Conservation (phyloP, 2,113 vertebrate genomes). For the Larimichthys crocea region DNA sequence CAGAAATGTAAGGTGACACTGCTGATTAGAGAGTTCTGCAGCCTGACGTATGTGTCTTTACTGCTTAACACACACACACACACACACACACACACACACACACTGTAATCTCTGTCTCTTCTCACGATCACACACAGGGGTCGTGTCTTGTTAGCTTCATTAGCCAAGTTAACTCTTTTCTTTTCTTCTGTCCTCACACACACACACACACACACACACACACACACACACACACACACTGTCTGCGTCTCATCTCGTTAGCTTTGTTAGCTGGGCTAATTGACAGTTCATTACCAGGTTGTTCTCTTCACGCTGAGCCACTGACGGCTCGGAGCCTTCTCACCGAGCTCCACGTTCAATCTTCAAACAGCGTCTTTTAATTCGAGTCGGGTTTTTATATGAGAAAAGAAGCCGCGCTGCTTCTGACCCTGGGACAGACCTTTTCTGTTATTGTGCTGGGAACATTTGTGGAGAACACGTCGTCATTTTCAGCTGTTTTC, state of each 20-base stretch:
- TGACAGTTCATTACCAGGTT: slow-evolving; percentile 74
- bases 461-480: background rate
- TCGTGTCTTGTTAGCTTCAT: slow-evolving; percentile 46
- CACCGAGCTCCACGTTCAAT: slow-evolving; percentile 7
- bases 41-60: slow-evolving; percentile 6
- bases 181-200: background rate
- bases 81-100: background rate
- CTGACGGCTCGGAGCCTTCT: slow-evolving; percentile 46
- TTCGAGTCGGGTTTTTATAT: background rate
- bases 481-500: background rate
- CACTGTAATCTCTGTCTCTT: background rate
- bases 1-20: slow-evolving; percentile 32
- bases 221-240: slow-evolving; percentile 3
- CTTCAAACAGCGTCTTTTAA: slow-evolving; percentile 34
- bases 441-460: background rate
- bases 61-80: slow-evolving; percentile 4
- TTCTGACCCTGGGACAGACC: background rate
- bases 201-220: background rate
- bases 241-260: slow-evolving; percentile 51
- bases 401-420: background rate
- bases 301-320: slow-evolving; percentile 37
- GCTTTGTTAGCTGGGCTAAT: slow-evolving; percentile 59
- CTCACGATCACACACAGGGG: background rate
- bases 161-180: slow-evolving; percentile 26
- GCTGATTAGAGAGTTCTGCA: slow-evolving; percentile 32